Percentiles rank a stretch among this genome's conserved stretches.
Conservation (phyloP, 2,797 vertebrate species). For the Protosalanx chinensis region DNA sequence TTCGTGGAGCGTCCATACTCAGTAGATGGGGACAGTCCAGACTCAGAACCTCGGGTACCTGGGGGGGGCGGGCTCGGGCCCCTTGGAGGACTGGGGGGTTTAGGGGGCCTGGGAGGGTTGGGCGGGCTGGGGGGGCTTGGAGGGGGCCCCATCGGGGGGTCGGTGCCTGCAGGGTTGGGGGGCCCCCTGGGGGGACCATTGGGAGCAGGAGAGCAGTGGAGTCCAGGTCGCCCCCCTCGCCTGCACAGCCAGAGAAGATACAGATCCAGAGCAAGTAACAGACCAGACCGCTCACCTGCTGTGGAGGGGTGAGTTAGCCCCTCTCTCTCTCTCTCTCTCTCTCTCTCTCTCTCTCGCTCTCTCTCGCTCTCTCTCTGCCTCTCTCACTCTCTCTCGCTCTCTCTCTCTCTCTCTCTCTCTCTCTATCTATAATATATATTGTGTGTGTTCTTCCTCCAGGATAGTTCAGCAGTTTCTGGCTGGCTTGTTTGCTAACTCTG, state of each 20-base stretch:
- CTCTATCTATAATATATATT: neutral
- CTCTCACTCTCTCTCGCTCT: slow-evolving; percentile 15
- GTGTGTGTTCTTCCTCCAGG: slow-evolving; percentile 57
- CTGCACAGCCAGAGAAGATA: slow-evolving; percentile 83
- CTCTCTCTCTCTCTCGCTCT: neutral
- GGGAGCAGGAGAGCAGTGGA: slow-evolving; percentile 82
- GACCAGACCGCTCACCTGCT: slow-evolving; percentile 89
- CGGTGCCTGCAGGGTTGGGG: slow-evolving; percentile 70
- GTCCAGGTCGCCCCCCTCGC: slow-evolving; percentile 81
- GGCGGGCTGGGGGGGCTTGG: slow-evolving; percentile 60
- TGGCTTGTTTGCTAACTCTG: slow-evolving; percentile 85
- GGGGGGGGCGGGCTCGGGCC: slow-evolving; percentile 50
- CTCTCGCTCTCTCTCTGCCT: neutral
- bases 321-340: neutral
- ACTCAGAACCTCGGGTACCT: slow-evolving; percentile 83
- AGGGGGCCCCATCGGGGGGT: slow-evolving; percentile 66
- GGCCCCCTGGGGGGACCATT: slow-evolving; percentile 66
- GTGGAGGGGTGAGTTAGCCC: slow-evolving; percentile 82
- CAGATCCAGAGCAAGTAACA: slow-evolving; percentile 83
- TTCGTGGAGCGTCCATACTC: slow-evolving; percentile 81
- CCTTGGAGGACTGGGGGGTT: no score
- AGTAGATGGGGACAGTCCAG: slow-evolving; percentile 79
- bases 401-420: neutral
- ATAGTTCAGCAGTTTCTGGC: slow-evolving; percentile 94
- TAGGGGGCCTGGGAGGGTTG: slow-evolving; percentile 61